Base-by-base conservation (phyloP, 2,113 vertebrate species). In the Micronisus gabar region DNA sequence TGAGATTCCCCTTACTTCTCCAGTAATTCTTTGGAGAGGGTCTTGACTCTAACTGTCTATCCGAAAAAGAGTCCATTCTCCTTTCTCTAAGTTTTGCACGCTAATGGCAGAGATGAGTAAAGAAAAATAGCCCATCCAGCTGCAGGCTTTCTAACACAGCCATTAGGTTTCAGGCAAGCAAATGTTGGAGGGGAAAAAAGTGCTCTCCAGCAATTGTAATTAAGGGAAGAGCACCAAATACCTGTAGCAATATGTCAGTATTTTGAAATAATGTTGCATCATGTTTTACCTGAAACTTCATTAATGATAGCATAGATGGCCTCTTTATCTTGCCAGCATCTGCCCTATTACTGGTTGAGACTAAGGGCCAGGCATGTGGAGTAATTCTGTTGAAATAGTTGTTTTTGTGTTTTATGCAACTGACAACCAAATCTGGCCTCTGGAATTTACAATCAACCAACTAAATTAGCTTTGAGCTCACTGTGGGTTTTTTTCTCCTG, bases 231-330 rank as follows among this genome's bases (percentile, higher is more conserved):
- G 92, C 67, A 90, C 55, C 94, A 92, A 96, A 97, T 97, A 97
- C 96, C 80, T 96, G 82, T 93, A 94, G 96, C 96, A 90, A 18
- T 97, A 93, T 94, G 96, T 97, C 92, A 97, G 96, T 83, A 90
- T 97, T 97, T 97, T 97, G 97, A 96, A 97, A 97, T 90, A 92
- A 86, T 15, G 62, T 97, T 97, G 96, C 96, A 88, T 97, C 97
- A 97, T 96, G 65, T 97, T 97, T 94, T 97, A 96, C 95, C 96
- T 97, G 96, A 96, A 97, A 97, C 96, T 96, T 96, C 90, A 97
- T 97, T 97, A 97, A 96, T 96, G 97, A 96, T 95, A 97, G 97
- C 95, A 92, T 96, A 73, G 92, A 97, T 95, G 93, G 95, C 86
- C 80, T 96, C 90, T 88, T 97, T 97, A 97, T 97, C 97, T 95